Evolutionary conservation across 2,113 vertebrate genomes (phyloP), one percentile per base, ranked within the genome.

Genomic region (Galemys pyrenaicus): DNA sequence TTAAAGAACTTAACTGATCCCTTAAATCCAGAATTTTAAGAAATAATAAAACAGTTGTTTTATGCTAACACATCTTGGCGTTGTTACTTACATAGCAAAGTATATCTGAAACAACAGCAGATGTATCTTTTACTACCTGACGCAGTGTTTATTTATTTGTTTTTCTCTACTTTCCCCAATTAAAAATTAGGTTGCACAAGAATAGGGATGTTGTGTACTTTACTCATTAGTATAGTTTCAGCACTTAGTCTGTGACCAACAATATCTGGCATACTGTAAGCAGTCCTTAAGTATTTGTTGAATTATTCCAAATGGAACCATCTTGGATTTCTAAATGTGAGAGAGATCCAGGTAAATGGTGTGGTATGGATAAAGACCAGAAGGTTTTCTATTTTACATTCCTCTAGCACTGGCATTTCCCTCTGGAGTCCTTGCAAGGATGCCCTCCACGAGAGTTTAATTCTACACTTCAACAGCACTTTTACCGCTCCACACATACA

Each of bases 291-390:
- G 8, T 56, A 91, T 75, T n/a, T 70, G 44, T 28, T 60, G 12
- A 93, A 80, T 64, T 94, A 37, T 88, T 67, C 58, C 83, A 91
- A 75, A 87, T n/a, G 46, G 12, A 82, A 93, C 16, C 80, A 81
- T 68, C 62, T 28, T 67, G 12, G 35, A 13, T 82, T 80, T 74
- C n/a, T 56, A 84, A 56, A 70, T 62, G 24, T 79, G 70, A 91
- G 49, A 75, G 30, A 73, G 4, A 74, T 37, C 41, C 74, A 15
- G 17, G 74, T 64, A 70, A 81, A 79, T 46, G 49, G 41, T 68
- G 30, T 32, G 51, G 51, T 91, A 74, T 88, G 37, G 4, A 73
- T 30, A 71, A 87, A 74, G 64, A 79, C 60, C 9, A 41, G 49
- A 78, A 89, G 65, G 28, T 54, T 87, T 78, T 87, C 70, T 51